phyloP scores from a whole-genome alignment of 2,113 vertebrate species.

The Syngnathus floridae region DNA sequence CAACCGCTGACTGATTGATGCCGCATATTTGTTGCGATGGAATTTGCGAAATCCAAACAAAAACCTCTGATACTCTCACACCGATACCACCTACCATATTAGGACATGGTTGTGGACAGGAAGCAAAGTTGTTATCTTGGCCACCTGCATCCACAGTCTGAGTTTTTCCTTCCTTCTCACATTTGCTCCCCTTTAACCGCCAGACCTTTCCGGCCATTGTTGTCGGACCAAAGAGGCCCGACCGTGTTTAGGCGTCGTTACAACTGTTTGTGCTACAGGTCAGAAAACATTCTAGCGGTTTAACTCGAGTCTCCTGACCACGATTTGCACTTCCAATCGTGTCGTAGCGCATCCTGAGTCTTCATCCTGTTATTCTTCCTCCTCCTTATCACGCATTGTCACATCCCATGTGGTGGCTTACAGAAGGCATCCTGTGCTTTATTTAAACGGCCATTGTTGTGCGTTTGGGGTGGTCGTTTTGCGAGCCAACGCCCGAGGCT shows the following conservation, averaged over 20 bases:
- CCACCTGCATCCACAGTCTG: constrained; percentile 57
- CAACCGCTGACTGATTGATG: background rate
- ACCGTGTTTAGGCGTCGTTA: constrained; percentile 2
- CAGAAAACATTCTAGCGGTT: background rate
- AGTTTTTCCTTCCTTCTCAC: constrained; percentile 57
- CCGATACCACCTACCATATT: no score
- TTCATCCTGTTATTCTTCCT: constrained; percentile 66
- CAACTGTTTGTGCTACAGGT: background rate
- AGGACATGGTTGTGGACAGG: constrained; percentile 32
- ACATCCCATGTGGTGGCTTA: constrained; percentile 38
- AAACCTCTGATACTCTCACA: no score
- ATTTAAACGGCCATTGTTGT: constrained; percentile 31
- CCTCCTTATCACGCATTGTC: constrained; percentile 51
- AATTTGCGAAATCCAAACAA: background rate
- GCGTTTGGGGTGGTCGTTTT: constrained; percentile 3
- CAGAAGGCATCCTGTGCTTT: constrained; percentile 53
- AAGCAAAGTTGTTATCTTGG: constrained; percentile 62
- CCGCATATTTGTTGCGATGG: background rate
- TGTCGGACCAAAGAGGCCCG: constrained; percentile 18
- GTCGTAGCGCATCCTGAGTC: constrained; percentile 52
- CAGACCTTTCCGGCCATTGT: constrained; percentile 70
- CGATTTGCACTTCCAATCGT: background rate
- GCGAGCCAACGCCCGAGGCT: constrained; percentile 9
- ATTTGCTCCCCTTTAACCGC: constrained; percentile 55
- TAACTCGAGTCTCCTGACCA: background rate